phyloP scores from a whole-genome alignment of 2,888 invertebrate species.

The Ormyrus rosae region DNA sequence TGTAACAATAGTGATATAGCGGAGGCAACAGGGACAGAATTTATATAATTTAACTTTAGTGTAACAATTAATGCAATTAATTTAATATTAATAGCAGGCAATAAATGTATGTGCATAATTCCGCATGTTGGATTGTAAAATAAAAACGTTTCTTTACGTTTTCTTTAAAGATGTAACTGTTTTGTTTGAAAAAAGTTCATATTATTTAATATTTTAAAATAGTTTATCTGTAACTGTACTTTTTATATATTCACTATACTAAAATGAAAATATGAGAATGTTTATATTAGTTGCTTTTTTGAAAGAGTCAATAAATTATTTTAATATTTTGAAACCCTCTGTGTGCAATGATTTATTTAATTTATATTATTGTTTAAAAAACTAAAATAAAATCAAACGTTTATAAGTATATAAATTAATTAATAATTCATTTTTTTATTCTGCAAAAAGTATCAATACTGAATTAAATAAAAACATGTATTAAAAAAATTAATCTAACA shows the following conservation, averaged over 20 bases:
- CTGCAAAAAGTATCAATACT: neutral
- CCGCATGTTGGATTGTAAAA: conserved; percentile 20
- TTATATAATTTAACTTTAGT: conserved; percentile 46
- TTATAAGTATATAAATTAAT: no score
- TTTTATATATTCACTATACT: conserved; percentile 29
- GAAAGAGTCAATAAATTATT: conserved; percentile 37
- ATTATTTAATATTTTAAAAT: conserved; percentile 26
- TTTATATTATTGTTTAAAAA: neutral
- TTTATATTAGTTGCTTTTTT: conserved; percentile 24
- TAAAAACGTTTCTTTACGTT: conserved; percentile 25
- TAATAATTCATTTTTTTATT: neutral
- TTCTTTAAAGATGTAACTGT: neutral
- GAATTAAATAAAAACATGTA: neutral
- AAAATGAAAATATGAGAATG: conserved; percentile 17
- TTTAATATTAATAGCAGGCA: conserved; percentile 44
- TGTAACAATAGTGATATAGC: conserved; percentile 47
- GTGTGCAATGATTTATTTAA: neutral
- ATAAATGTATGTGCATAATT: conserved; percentile 49
- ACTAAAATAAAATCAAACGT: no score
- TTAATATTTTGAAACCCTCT: conserved; percentile 12
- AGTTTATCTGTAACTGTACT: conserved; percentile 5
- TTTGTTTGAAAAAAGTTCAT: neutral
- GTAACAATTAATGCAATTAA: conserved; percentile 39
- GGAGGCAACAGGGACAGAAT: conserved; percentile 46
- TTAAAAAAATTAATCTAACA: neutral